phyloP scores from a whole-genome alignment of 2,888 invertebrate genomes.

The Hypselothyrea guttata region DNA sequence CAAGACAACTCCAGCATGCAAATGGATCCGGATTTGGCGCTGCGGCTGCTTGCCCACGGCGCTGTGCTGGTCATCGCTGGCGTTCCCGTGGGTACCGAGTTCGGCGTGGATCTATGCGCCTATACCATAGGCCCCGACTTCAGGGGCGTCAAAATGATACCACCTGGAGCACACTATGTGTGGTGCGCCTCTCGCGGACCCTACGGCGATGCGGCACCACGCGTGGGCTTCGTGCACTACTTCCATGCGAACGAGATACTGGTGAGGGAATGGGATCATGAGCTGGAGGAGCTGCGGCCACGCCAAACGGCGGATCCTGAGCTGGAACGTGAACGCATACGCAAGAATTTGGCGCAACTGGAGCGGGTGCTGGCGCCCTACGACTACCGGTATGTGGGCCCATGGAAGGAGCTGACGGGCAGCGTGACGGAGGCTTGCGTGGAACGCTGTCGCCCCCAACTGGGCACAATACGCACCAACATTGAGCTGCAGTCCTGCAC shows the following conservation, averaged over 20 bases:
- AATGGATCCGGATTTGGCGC: conserved; percentile 90
- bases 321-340: conserved; percentile 81
- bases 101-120: conserved; percentile 94
- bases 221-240: conserved; percentile 93
- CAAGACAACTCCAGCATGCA: conserved; percentile 80
- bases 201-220: conserved; percentile 87
- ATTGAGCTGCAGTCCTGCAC: conserved; percentile 89
- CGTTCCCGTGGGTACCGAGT: conserved; percentile 95
- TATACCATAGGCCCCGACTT: conserved; percentile 97
- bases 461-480: conserved; percentile 90
- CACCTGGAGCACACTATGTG: conserved; percentile 96
- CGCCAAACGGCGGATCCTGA: conserved; percentile 79
- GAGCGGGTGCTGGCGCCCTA: conserved; percentile 91
- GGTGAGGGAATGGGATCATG: conserved; percentile 93
- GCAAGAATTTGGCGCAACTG: conserved; percentile 77
- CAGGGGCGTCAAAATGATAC: conserved; percentile 98
- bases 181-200: conserved; percentile 86
- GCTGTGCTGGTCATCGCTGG: conserved; percentile 92
- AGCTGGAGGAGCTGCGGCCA: conserved; percentile 87
- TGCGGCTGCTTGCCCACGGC: conserved; percentile 89
- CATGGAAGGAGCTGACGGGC: conserved; percentile 89
- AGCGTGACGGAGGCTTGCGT: conserved; percentile 87
- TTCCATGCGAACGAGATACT: conserved; percentile 92
- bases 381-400: conserved; percentile 93
- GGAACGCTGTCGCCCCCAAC: conserved; percentile 86